phyloP scores from a whole-genome alignment of 2,888 invertebrate genomes.

The Leptopilina myrica region DNA sequence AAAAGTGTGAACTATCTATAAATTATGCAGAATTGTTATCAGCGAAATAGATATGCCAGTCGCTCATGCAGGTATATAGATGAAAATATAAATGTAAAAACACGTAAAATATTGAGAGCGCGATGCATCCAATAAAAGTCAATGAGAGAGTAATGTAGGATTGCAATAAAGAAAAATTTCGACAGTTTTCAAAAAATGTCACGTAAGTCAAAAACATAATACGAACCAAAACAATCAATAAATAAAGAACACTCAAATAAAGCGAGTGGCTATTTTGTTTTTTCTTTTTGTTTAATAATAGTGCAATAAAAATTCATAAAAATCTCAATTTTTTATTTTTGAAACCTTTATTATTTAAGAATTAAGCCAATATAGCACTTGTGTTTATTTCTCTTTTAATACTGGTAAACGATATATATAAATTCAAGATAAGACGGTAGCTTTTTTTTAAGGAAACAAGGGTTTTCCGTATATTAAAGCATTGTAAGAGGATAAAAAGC shows the following conservation, averaged over 20 bases:
- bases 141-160: neutral
- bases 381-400: constrained; percentile 24
- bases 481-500: constrained; percentile 30
- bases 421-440: constrained; percentile 8
- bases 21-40: constrained; percentile 64
- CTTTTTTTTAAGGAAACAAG: neutral
- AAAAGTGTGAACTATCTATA: constrained; percentile 43
- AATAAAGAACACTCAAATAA: too few relatives aligned
- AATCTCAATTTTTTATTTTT: neutral
- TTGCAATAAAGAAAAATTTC: neutral
- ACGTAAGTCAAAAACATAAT: neutral
- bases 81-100: constrained; percentile 10
- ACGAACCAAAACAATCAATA: neutral
- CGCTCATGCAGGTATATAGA: constrained; percentile 26
- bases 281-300: neutral
- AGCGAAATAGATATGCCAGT: constrained; percentile 50
- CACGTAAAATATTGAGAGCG: constrained; percentile 7
- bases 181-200: neutral
- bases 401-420: neutral
- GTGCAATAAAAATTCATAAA: neutral
- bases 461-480: constrained; percentile 3
- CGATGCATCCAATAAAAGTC: neutral
- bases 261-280: neutral
- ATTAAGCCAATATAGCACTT: neutral
- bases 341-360: neutral